Evolutionary conservation across 2,113 vertebrate species (phyloP), one percentile per base, ranked within the genome.

Genomic region (Ancistrus triradiatus): DNA sequence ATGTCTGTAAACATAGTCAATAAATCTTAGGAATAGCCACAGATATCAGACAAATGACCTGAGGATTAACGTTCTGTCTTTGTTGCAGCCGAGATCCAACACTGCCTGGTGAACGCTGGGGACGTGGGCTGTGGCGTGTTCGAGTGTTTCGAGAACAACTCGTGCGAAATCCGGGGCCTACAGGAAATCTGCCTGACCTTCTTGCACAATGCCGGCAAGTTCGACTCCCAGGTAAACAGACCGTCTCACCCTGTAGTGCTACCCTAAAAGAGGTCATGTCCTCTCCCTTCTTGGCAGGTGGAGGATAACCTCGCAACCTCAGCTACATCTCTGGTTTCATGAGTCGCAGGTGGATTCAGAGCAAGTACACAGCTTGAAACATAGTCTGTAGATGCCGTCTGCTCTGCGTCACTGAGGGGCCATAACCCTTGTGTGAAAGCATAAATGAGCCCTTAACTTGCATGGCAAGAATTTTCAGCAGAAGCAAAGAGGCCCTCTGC

Each of bases 61-160:
- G n/a, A 42, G 7, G 14, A 33, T 7, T 59, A 4, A 42, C 22
- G 14, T 19, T n/a, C n/a, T 38, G 1, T 25, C 35, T 21, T 4
- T 47, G 44, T n/a, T 31, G 11, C 85, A 98, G 95, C 93, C 69
- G 95, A 97, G 82, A 98, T 98, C 79, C 96, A 98, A 84, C 94
- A 97, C 84, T 98, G 96, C 80, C 85, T 99, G 83, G 93, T 97
- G 72, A 95, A 84, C 15, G 93, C 96, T 38, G 96, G 96, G 5
- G 96, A 99, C 66, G 95, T 99, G 75, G 96, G 96, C 48, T 99
- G 96, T 13, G 94, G 96, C 47, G 93, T 99, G 78, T 99, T 99
- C 71, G 95, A 98, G 63, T 99, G 96, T 85, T 99, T 99, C 76
- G 96, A 99, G 85, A 98, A 98, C 86, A 99, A 99, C 86, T 98